Conservation (phyloP, 2,888 invertebrate genomes). For the Spicauda simplicius region DNA sequence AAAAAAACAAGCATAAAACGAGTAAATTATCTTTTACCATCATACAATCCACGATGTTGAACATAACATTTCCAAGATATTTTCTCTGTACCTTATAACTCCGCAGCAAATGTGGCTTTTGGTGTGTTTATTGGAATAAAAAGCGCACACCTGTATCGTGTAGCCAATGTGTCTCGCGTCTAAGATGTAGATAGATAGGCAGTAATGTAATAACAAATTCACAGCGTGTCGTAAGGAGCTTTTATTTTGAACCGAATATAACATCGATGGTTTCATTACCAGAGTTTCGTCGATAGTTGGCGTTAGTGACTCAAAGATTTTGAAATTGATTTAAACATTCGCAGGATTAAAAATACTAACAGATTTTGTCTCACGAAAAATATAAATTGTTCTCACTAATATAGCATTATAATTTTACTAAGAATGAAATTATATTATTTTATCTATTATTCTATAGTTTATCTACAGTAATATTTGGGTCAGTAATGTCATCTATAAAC, state of each 20-base stretch:
- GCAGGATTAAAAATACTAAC: too few species aligned
- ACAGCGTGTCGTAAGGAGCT: slow-evolving; percentile 45
- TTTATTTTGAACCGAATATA: slow-evolving; percentile 1
- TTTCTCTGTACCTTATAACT: too few species aligned
- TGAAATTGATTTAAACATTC: too few species aligned
- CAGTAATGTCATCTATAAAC: neutral
- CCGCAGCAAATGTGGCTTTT: neutral
- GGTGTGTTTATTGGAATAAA: neutral
- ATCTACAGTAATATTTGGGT: neutral
- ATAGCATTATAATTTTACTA: too few species aligned
- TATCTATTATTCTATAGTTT: too few species aligned
- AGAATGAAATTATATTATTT: too few species aligned
- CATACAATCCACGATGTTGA: too few species aligned
- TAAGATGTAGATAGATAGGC: slow-evolving; percentile 54
- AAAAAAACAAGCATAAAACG: too few species aligned
- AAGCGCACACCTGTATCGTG: slow-evolving; percentile 4
- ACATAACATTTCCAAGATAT: too few species aligned
- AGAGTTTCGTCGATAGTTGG: neutral
- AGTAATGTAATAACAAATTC: slow-evolving; percentile 52
- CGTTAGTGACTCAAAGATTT: neutral
- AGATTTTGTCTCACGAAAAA: too few species aligned
- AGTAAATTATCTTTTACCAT: too few species aligned
- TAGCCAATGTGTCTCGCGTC: slow-evolving; percentile 39
- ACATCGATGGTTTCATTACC: neutral
- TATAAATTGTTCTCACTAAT: too few species aligned